Evolutionary conservation across 2,888 invertebrate species (phyloP).

Genomic region (Melipona bicolor): DNA sequence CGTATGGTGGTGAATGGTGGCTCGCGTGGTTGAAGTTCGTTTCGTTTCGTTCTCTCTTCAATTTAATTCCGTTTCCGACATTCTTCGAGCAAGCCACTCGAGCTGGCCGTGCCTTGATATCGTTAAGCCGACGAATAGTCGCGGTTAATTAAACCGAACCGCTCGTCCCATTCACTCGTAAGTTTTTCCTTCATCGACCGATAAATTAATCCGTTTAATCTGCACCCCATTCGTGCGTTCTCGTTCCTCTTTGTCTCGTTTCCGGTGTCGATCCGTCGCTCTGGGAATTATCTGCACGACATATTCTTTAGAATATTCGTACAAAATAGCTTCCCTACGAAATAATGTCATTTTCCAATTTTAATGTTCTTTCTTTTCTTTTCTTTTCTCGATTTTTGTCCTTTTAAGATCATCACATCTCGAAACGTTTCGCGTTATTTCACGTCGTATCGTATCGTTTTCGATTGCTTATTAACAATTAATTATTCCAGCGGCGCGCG

Average conservation of each 20-base stretch:
- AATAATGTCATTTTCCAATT: constrained; percentile 3
- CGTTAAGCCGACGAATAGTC: constrained; percentile 55
- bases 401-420: too few species aligned
- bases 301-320: too few species aligned
- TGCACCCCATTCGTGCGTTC: neutral
- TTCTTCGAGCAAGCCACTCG: constrained; percentile 43
- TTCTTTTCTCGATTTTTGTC: too few species aligned
- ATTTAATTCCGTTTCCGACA: constrained; percentile 56
- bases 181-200: constrained; percentile 39
- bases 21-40: constrained; percentile 52
- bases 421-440: too few species aligned
- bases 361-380: neutral
- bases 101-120: constrained; percentile 47
- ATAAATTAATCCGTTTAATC: constrained; percentile 52
- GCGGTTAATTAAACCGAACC: constrained; percentile 63
- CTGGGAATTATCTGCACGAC: neutral
- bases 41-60: constrained; percentile 49
- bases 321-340: neutral
- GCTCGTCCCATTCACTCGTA: constrained; percentile 25
- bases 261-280: neutral
- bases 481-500: neutral
- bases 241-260: neutral
- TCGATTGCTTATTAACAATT: too few species aligned
- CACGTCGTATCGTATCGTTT: too few species aligned
- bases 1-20: constrained; percentile 8